Percentiles rank a stretch among this genome's conserved stretches.
These are phyloP conservation scores for Drosophila lowei DNA, from an alignment of 1,140 invertebrate genomes.

Conservation along the genomic window DNA sequence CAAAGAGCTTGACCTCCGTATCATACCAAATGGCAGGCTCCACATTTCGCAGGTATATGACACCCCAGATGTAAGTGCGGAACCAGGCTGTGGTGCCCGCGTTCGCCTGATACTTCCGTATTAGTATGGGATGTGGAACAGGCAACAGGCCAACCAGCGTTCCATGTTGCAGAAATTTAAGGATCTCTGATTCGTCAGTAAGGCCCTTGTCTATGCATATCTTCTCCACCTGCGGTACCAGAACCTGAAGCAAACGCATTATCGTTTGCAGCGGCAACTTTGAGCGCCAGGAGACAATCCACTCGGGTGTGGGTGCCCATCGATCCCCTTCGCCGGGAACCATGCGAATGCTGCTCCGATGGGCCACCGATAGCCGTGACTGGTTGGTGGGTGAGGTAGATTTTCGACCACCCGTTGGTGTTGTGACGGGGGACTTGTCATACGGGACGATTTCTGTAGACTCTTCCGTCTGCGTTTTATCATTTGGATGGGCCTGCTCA, in stretches of 20 bases:
- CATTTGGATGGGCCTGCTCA: slow-evolving; percentile 92
- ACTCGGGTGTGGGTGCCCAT: slow-evolving; percentile 95
- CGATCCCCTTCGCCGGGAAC: slow-evolving; percentile 67
- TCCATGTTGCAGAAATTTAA: slow-evolving; percentile 99
- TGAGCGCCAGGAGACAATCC: slow-evolving; percentile 98
- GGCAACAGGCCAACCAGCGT: slow-evolving; percentile 98
- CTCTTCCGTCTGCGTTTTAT: slow-evolving; percentile 42
- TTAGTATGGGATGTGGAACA: slow-evolving; percentile 99
- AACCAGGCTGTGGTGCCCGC: slow-evolving; percentile 99
- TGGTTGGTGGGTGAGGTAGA: slow-evolving; percentile 63
- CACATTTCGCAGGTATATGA: slow-evolving; percentile 99
- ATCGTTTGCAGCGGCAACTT: slow-evolving; percentile 99
- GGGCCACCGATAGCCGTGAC: slow-evolving; percentile 77
- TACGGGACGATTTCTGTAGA: slow-evolving; percentile 52
- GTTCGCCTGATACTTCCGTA: slow-evolving; percentile 99
- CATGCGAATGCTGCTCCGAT: slow-evolving; percentile 79
- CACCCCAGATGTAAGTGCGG: slow-evolving; percentile 99
- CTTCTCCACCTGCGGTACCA: slow-evolving; percentile 99
- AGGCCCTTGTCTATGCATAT: slow-evolving; percentile 99
- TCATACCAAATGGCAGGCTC: slow-evolving; percentile 99
- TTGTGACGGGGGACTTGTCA: slow-evolving; percentile 47
- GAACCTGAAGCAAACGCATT: slow-evolving; percentile 98
- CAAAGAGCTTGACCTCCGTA: slow-evolving; percentile 99
- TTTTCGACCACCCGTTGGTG: slow-evolving; percentile 42
- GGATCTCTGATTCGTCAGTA: slow-evolving; percentile 99